Conservation (phyloP, 2,113 vertebrate genomes). For the Pomatorhinus ruficollis region DNA sequence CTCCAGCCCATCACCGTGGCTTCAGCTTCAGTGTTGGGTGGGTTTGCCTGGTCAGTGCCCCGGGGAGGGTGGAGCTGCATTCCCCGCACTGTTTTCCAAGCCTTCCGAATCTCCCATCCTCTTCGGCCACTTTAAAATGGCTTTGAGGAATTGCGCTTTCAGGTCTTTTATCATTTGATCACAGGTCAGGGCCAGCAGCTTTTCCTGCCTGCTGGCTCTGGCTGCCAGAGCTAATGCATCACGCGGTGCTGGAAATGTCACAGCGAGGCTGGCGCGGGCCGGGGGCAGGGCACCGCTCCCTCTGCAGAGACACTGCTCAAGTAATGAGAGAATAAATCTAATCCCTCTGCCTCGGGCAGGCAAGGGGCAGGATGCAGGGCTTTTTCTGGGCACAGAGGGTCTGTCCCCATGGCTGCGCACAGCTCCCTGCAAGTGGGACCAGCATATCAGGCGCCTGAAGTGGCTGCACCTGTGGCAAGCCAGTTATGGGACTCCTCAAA, state of each 20-base stretch:
- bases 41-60: background rate
- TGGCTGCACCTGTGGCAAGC: background rate
- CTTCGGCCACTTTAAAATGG: background rate
- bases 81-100: background rate
- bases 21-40: background rate
- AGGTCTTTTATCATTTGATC: background rate
- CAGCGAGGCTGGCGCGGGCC: accelerated
- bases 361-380: background rate
- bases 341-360: accelerated
- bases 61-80: background rate
- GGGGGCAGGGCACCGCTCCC: background rate
- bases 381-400: background rate
- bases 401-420: background rate
- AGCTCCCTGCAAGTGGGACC: background rate
- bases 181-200: background rate
- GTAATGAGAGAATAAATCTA: background rate
- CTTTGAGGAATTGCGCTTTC: slow-evolving; percentile 36
- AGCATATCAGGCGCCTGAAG: background rate
- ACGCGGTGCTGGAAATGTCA: background rate
- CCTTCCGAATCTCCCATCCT: background rate
- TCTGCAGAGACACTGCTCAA: background rate
- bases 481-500: background rate
- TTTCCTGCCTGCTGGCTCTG: slow-evolving; percentile 22
- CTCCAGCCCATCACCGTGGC: background rate
- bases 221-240: slow-evolving; percentile 36